A percentile compares a stretch with the other conserved stretches of the same genome.
phyloP scores from a whole-genome alignment of 1,140 invertebrate genomes.

The Spodoptera litura region DNA sequence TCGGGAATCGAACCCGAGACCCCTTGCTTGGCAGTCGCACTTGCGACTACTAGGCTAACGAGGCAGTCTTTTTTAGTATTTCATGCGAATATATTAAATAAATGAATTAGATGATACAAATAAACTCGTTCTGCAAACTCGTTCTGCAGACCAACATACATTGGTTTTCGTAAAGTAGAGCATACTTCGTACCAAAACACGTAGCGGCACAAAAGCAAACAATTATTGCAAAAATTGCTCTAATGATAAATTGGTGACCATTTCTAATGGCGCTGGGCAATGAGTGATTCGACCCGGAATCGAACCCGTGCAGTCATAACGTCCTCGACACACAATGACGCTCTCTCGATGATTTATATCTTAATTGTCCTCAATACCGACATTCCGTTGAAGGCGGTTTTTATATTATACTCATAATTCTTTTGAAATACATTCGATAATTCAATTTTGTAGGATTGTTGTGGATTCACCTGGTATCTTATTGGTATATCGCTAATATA shows the following conservation, averaged over 20 bases:
- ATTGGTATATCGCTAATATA: conserved; percentile 42
- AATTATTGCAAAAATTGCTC: conserved; percentile 85
- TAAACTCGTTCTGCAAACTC: no score
- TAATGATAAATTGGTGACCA: conserved; percentile 86
- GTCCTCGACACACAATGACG: conserved; percentile 78
- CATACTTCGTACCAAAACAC: conserved; percentile 53
- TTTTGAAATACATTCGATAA: conserved; percentile 55
- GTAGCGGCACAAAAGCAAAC: conserved; percentile 69
- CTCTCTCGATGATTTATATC: conserved; percentile 82
- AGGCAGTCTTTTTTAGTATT: no score
- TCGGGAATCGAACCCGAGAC: no score
- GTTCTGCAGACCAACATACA: no score
- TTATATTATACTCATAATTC: conserved; percentile 69
- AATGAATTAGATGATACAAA: no score
- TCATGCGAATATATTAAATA: no score
- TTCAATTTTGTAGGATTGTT: conserved; percentile 50
- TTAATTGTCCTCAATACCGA: conserved; percentile 69
- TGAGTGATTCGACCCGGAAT: conserved; percentile 68
- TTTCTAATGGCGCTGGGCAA: conserved; percentile 77
- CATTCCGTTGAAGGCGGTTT: conserved; percentile 61
- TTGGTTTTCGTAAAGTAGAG: conserved; percentile 64
- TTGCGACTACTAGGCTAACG: no score
- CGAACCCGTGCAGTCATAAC: conserved; percentile 78
- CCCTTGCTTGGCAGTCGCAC: no score
- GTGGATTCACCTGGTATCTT: conserved; percentile 44